Percentiles rank a stretch among this genome's conserved stretches.
phyloP scores from a whole-genome alignment of 2,888 invertebrate species.

The Plagodis pulveraria region DNA sequence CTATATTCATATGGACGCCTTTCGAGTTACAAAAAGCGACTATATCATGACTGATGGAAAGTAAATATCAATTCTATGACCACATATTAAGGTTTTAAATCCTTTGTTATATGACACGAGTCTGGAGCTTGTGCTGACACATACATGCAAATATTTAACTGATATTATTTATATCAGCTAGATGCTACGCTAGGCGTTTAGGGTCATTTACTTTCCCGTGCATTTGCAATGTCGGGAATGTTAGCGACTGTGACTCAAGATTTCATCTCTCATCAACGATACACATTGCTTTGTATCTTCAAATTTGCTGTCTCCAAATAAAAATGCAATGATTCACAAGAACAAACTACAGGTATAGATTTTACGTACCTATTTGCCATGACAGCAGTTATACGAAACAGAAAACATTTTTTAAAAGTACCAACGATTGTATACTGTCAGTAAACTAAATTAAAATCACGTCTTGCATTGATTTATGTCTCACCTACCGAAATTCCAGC shows the following conservation, averaged over 20 bases:
- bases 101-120: conserved; percentile 29
- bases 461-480: conserved; percentile 47
- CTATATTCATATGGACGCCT: conserved; percentile 60
- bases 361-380: conserved; percentile 38
- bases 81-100: conserved; percentile 47
- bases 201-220: conserved; percentile 71
- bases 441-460: conserved; percentile 52
- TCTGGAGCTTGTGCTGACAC: conserved; percentile 33
- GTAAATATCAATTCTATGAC: conserved; percentile 49
- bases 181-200: conserved; percentile 66
- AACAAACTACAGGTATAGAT: conserved; percentile 40
- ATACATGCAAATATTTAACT: conserved; percentile 46
- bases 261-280: too few relatives aligned
- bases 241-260: conserved; percentile 19
- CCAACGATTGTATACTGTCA: conserved; percentile 45
- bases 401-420: conserved; percentile 46
- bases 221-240: conserved; percentile 48
- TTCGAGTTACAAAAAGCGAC: conserved; percentile 53
- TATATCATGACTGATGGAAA: conserved; percentile 34
- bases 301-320: conserved; percentile 9
- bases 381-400: conserved; percentile 38
- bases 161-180: conserved; percentile 75
- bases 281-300: conserved; percentile 12
- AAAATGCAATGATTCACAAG: conserved; percentile 14
- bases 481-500: conserved; percentile 50